These are phyloP conservation scores for Varanus komodoensis DNA, from an alignment of 2,113 vertebrate genomes.

Conservation along the genomic window DNA sequence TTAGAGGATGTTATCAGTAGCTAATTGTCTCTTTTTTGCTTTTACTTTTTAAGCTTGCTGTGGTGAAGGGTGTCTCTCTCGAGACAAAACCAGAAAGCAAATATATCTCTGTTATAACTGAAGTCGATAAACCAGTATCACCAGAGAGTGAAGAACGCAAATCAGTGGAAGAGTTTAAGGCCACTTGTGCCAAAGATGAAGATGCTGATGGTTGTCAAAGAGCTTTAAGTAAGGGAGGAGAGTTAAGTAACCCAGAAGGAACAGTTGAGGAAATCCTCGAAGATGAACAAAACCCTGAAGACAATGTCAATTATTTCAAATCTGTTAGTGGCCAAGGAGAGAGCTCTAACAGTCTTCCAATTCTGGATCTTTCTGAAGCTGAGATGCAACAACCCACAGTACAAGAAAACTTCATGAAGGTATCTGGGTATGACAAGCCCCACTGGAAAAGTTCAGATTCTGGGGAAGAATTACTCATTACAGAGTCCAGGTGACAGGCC, in stretches of 20 bases:
- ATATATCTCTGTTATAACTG: slow-evolving; percentile 33
- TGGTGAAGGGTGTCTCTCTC: slow-evolving; percentile 61
- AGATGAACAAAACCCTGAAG: background rate
- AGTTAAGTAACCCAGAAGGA: slow-evolving; percentile 18
- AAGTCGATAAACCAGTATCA: background rate
- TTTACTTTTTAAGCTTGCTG: slow-evolving; percentile 62
- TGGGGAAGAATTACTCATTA: slow-evolving; percentile 69
- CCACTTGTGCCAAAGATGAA: background rate
- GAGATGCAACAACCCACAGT: background rate
- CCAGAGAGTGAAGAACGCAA: slow-evolving; percentile 9
- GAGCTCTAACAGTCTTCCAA: slow-evolving; percentile 24
- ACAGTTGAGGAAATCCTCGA: background rate
- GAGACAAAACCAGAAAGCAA: slow-evolving; percentile 66
- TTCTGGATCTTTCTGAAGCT: slow-evolving; percentile 38
- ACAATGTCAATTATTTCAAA: slow-evolving; percentile 47
- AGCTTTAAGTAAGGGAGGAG: slow-evolving; percentile 1
- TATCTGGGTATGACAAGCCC: slow-evolving; percentile 80
- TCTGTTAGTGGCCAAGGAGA: slow-evolving; percentile 56
- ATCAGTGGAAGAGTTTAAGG: background rate
- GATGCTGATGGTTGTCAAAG: slow-evolving; percentile 7
- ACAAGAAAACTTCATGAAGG: slow-evolving; percentile 40
- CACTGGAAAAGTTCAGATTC: slow-evolving; percentile 50
- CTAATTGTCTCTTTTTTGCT: slow-evolving; percentile 20
- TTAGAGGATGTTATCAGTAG: background rate
- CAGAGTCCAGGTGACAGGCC: slow-evolving; percentile 60